Conservation (phyloP, 2,113 vertebrate genomes). For the Tiliqua scincoides region DNA sequence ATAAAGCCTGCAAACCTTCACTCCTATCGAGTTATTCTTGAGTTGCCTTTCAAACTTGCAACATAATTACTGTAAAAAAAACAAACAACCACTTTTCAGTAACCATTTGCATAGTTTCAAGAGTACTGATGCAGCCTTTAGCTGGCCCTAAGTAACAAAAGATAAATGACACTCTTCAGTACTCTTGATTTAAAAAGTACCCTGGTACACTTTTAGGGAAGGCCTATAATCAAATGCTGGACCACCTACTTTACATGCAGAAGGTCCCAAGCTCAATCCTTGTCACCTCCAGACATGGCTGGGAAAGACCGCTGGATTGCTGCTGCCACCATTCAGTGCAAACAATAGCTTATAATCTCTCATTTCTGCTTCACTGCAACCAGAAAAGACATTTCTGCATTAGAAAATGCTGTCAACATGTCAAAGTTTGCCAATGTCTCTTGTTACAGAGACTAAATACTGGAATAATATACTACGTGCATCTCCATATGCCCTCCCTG, state of each 20-base stretch:
- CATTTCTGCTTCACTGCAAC: constrained; percentile 38
- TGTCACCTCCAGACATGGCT: no score
- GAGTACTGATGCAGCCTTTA: background rate
- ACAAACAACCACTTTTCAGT: background rate
- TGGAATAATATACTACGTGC: constrained; percentile 47
- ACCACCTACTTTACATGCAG: no score
- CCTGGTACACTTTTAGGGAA: background rate
- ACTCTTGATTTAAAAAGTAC: background rate
- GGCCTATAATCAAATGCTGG: no score
- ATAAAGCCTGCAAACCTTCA: no score
- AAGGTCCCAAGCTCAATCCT: no score
- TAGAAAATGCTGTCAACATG: constrained; percentile 34
- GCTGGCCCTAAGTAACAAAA: background rate
- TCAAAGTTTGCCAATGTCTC: constrained; percentile 58
- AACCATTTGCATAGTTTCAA: background rate
- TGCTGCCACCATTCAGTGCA: no score
- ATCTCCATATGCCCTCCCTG: constrained; percentile 50
- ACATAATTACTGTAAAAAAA: background rate
- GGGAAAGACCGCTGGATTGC: no score
- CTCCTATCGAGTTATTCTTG: no score
- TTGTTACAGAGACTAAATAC: constrained; percentile 39
- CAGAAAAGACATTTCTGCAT: constrained; percentile 38
- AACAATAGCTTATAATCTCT: background rate
- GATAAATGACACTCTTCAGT: background rate
- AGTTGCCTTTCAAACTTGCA: no score